Percentiles rank a stretch among this genome's conserved stretches.
These are phyloP conservation scores for Plusia festucae DNA, from an alignment of 2,888 invertebrate genomes.

Conservation along the genomic window DNA sequence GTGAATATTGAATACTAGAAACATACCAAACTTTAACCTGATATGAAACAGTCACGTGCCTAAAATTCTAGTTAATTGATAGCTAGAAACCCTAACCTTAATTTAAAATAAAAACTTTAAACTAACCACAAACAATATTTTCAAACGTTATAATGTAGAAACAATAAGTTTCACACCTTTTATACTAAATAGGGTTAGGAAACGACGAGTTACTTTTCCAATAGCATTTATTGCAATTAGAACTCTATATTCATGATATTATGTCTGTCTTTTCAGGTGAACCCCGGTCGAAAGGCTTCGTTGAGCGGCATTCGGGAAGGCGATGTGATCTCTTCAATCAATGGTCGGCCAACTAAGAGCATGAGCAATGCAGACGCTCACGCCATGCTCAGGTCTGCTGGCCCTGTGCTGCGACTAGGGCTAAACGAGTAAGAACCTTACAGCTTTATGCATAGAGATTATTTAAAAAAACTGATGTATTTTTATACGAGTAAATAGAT, in stretches of 20 bases:
- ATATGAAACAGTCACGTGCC: no score
- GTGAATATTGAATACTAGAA: no score
- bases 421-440: conserved; percentile 92
- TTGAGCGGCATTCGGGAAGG: conserved; percentile 94
- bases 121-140: conserved; percentile 16
- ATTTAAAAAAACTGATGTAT: no score
- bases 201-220: not conserved
- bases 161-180: not conserved
- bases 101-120: no score
- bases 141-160: not conserved
- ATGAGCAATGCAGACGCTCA: conserved; percentile 93
- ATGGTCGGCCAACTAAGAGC: conserved; percentile 91
- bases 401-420: conserved; percentile 91
- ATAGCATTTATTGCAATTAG: not conserved
- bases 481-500: no score
- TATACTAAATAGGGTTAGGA: not conserved
- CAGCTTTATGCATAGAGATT: no score
- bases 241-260: not conserved
- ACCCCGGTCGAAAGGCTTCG: conserved; percentile 96
- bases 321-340: conserved; percentile 94
- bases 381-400: conserved; percentile 92
- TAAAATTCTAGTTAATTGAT: no score
- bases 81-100: no score
- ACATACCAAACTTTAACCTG: no score
- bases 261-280: conserved; percentile 91